Evolutionary conservation across 2,888 invertebrate genomes (phyloP).

Genomic region (Neocrepidodera transversa): DNA sequence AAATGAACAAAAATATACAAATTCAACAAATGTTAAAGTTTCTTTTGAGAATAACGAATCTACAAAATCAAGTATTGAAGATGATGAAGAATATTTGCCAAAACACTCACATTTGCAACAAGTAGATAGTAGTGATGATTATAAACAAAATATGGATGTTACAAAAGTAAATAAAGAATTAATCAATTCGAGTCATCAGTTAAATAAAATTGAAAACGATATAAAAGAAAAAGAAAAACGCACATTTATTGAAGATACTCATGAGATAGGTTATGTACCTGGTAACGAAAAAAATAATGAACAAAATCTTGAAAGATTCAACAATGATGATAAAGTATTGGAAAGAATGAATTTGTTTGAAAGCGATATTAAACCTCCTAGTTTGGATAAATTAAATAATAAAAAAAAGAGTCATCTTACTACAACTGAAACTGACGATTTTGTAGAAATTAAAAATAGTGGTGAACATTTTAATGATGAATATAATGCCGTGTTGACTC

Average conservation of each 20-base stretch:
- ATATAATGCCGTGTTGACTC: too few species aligned
- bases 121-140: neutral
- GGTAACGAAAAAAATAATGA: too few species aligned
- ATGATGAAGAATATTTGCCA: neutral
- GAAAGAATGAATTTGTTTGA: too few species aligned
- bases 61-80: neutral
- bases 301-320: too few species aligned
- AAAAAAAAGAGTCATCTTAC: neutral
- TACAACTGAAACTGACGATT: constrained; percentile 18
- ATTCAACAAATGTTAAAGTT: constrained; percentile 2
- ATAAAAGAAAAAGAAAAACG: constrained; percentile 35
- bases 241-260: constrained; percentile 19
- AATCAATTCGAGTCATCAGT: neutral
- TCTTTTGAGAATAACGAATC: constrained; percentile 13
- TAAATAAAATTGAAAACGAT: neutral
- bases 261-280: constrained; percentile 6
- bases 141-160: neutral
- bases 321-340: neutral
- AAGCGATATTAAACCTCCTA: too few species aligned
- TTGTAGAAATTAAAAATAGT: constrained; percentile 16
- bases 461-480: neutral
- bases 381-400: too few species aligned
- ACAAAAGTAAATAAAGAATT: neutral
- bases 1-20: neutral
- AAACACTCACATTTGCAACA: neutral